Conservation (phyloP, 2,888 invertebrate genomes). For the Apoderus coryli region DNA sequence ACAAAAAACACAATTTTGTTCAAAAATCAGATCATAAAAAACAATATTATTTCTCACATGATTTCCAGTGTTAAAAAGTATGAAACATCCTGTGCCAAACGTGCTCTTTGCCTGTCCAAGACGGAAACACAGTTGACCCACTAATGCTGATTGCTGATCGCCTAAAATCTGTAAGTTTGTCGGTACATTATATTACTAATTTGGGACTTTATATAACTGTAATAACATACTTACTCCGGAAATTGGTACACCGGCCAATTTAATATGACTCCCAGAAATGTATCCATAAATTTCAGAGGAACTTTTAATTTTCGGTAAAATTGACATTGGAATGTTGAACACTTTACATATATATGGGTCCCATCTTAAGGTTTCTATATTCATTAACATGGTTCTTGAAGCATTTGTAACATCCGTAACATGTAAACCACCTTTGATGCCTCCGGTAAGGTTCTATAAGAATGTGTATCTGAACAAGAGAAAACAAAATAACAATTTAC, state of each 20-base stretch:
- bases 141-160: constrained; percentile 88
- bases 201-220: too few relatives aligned
- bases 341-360: constrained; percentile 72
- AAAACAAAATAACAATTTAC: not conserved
- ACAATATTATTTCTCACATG: constrained; percentile 31
- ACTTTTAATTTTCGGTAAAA: constrained; percentile 79
- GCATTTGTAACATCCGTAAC: constrained; percentile 96
- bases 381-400: constrained; percentile 91
- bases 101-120: constrained; percentile 89
- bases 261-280: constrained; percentile 46
- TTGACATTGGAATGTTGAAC: constrained; percentile 70
- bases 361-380: constrained; percentile 74
- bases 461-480: constrained; percentile 4
- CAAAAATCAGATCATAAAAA: not conserved
- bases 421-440: constrained; percentile 51
- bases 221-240: constrained; percentile 82
- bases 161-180: constrained; percentile 70
- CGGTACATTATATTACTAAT: too few relatives aligned
- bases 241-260: constrained; percentile 70
- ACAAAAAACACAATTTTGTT: too few relatives aligned
- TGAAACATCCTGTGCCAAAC: constrained; percentile 90
- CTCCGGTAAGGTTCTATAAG: constrained; percentile 54
- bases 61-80: constrained; percentile 84
- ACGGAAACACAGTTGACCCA: constrained; percentile 82
- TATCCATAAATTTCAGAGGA: constrained; percentile 87